These are phyloP conservation scores for Andrena chrysosceles DNA, from an alignment of 2,888 invertebrate genomes.

Conservation along the genomic window DNA sequence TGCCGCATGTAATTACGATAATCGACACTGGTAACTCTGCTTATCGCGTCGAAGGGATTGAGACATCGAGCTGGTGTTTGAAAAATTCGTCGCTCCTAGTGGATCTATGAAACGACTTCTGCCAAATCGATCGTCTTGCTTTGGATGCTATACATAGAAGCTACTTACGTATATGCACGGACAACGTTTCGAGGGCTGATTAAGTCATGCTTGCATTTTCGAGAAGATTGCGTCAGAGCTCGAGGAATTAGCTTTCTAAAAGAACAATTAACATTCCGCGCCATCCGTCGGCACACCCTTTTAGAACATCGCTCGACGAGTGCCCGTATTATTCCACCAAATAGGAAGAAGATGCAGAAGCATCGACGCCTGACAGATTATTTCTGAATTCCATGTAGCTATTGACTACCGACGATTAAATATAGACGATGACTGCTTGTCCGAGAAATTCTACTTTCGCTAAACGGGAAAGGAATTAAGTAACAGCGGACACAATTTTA, in stretches of 20 bases:
- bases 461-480: not conserved
- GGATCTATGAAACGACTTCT: not conserved
- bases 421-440: not conserved
- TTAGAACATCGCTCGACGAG: constrained; percentile 24
- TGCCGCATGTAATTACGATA: constrained; percentile 32
- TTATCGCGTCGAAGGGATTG: not conserved
- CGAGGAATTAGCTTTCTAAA: constrained; percentile 56
- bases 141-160: not conserved
- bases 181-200: not conserved
- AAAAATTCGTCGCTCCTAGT: not conserved
- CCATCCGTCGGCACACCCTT: constrained; percentile 53
- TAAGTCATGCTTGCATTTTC: not conserved
- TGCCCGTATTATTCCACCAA: not conserved
- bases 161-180: not conserved
- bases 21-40: not conserved
- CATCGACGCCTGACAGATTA: not conserved
- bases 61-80: not conserved
- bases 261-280: constrained; percentile 54
- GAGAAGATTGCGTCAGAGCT: constrained; percentile 32
- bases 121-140: not conserved
- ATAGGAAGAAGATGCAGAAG: not conserved
- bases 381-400: not conserved
- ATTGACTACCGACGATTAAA: not conserved
- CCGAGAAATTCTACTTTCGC: constrained; percentile 1
- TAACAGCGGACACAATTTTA: constrained; percentile 17